Evolutionary conservation across 2,888 invertebrate species (phyloP).

Genomic region (Phytoseiulus persimilis): DNA sequence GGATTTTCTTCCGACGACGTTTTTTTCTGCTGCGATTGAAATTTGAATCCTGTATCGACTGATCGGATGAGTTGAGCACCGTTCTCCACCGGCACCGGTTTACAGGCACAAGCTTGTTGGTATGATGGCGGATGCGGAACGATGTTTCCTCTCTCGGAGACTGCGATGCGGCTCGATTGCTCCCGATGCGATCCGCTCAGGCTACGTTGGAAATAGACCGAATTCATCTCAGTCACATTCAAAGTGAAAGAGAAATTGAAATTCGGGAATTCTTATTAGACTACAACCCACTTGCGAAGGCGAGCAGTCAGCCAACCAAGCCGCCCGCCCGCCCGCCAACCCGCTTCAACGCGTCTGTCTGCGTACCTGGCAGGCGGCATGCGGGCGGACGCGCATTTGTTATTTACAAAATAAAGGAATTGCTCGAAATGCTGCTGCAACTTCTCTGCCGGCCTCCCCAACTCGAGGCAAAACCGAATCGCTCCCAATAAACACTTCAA

Average conservation of each 20-base stretch:
- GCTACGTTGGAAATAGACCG: not conserved
- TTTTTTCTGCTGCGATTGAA: no score
- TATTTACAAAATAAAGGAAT: constrained; percentile 36
- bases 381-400: constrained; percentile 9
- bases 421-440: constrained; percentile 20
- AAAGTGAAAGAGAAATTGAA: not conserved
- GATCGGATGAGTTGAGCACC: no score
- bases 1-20: no score
- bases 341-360: constrained; percentile 9
- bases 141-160: not conserved
- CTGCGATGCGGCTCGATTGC: not conserved
- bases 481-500: constrained; percentile 39
- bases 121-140: no score
- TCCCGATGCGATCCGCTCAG: not conserved
- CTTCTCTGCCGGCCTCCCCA: not conserved
- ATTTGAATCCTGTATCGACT: no score
- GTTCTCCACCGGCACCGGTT: no score
- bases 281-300: not conserved
- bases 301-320: not conserved
- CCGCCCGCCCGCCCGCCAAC: not conserved
- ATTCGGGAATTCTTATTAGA: not conserved
- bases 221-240: constrained; percentile 5
- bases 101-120: no score
- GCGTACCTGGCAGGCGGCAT: not conserved
- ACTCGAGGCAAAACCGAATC: not conserved